Evolutionary conservation across 2,797 vertebrate species (phyloP).

Genomic region (Acestrorhynchus altus): DNA sequence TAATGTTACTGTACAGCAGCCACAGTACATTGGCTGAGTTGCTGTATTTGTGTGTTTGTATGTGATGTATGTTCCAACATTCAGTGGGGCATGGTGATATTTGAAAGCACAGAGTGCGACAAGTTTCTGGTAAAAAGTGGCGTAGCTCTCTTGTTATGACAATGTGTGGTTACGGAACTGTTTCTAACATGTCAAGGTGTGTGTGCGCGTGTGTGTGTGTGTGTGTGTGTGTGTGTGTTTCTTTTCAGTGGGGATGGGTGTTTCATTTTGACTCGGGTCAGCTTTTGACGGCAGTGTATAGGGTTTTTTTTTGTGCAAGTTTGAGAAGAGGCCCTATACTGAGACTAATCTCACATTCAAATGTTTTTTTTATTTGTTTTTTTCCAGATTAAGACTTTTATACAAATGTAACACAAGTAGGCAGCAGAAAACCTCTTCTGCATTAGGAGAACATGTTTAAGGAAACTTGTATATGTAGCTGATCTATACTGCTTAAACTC

Average conservation of each 20-base stretch:
- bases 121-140: constrained; percentile 72
- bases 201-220: constrained; percentile 42
- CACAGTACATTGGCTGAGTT: constrained; percentile 26
- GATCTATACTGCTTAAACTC: background rate
- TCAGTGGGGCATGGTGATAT: constrained; percentile 56
- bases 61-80: constrained; percentile 35
- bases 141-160: constrained; percentile 71
- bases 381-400: constrained; percentile 6
- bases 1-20: constrained; percentile 44
- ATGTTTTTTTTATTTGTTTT: constrained; percentile 7
- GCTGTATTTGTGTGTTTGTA: constrained; percentile 16
- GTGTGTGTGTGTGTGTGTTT: constrained; percentile 43
- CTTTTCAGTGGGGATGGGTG: constrained; percentile 57
- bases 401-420: background rate
- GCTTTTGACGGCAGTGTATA: constrained; percentile 63
- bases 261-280: constrained; percentile 61
- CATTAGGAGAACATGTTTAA: background rate
- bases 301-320: constrained; percentile 38
- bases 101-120: constrained; percentile 54
- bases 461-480: background rate
- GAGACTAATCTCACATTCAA: constrained; percentile 35
- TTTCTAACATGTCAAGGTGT: constrained; percentile 52
- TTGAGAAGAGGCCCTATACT: constrained; percentile 42
- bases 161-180: constrained; percentile 68
- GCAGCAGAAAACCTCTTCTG: background rate